Conservation (phyloP, 2,797 vertebrate genomes). For the Lagocephalus sceleratus region DNA sequence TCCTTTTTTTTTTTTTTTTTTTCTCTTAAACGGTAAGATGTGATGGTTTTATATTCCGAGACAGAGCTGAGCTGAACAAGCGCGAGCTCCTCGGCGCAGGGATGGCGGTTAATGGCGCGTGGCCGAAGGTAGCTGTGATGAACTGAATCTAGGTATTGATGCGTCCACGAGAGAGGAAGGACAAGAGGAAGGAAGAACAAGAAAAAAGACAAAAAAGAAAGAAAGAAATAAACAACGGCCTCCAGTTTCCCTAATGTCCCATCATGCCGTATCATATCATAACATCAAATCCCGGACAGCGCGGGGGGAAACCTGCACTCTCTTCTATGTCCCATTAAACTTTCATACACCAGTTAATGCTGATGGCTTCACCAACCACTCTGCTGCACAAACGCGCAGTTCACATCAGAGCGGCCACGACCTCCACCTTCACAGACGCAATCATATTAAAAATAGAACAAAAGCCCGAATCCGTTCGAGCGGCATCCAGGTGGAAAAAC, state of each 20-base stretch:
- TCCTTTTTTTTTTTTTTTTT: neutral
- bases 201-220: constrained; percentile 9
- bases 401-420: constrained; percentile 42
- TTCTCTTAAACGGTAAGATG: too few species aligned
- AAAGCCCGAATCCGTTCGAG: constrained; percentile 47
- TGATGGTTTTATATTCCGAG: constrained; percentile 14
- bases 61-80: constrained; percentile 20
- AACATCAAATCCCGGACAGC: constrained; percentile 47
- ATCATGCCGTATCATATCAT: constrained; percentile 55
- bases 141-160: constrained; percentile 54
- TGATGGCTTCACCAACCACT: constrained; percentile 70
- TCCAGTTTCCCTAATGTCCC: constrained; percentile 53
- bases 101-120: constrained; percentile 62
- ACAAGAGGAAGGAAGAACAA: constrained; percentile 1
- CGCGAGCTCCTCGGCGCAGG: constrained; percentile 22
- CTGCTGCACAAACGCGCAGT: constrained; percentile 45
- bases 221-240: constrained; percentile 20
- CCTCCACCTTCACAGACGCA: constrained; percentile 60
- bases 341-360: constrained; percentile 74
- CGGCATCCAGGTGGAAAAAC: constrained; percentile 55
- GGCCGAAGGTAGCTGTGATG: constrained; percentile 57
- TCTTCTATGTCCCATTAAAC: constrained; percentile 71
- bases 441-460: constrained; percentile 72
- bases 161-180: constrained; percentile 10
- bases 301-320: constrained; percentile 58